Evolutionary conservation across 2,888 invertebrate genomes (phyloP).

Genomic region (Drosophila kokeensis): DNA sequence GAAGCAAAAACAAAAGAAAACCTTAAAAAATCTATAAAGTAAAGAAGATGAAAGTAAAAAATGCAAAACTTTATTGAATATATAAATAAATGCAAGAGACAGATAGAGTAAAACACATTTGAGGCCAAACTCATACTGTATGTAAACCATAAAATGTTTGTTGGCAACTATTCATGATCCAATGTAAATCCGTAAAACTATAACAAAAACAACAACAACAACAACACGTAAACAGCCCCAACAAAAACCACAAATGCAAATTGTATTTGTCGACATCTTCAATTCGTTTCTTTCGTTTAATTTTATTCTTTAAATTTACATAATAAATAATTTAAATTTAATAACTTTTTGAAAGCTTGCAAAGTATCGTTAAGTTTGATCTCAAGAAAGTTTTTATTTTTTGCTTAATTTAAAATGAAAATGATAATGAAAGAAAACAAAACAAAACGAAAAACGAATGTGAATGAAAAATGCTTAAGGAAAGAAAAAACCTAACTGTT

Average conservation of each 20-base stretch:
- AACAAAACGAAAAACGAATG: constrained; percentile 29
- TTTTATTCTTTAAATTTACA: constrained; percentile 44
- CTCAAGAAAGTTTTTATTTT: constrained; percentile 78
- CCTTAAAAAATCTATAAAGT: constrained; percentile 29
- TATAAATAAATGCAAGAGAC: constrained; percentile 44
- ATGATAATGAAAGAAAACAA: constrained; percentile 26
- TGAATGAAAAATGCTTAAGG: constrained; percentile 54
- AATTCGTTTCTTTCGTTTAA: constrained; percentile 29
- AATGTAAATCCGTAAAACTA: constrained; percentile 48
- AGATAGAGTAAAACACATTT: constrained; percentile 27
- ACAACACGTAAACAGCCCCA: constrained; percentile 28
- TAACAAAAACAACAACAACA: constrained; percentile 21
- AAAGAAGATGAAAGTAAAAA: constrained; percentile 32
- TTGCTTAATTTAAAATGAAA: constrained; percentile 71
- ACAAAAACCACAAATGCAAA: constrained; percentile 15
- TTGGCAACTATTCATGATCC: constrained; percentile 34
- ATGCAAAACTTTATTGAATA: constrained; percentile 65
- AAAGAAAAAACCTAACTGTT: constrained; percentile 66
- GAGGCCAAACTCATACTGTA: constrained; percentile 42
- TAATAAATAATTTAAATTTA: constrained; percentile 42
- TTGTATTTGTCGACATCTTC: constrained; percentile 36
- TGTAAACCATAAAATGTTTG: constrained; percentile 36
- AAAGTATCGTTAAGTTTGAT: constrained; percentile 80
- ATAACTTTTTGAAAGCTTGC: constrained; percentile 68
- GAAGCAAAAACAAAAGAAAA: constrained; percentile 42